A percentile compares a stretch with the other conserved stretches of the same genome.
Evolutionary conservation across 2,888 invertebrate species (phyloP).

Genomic region (Aporophyla nigra): DNA sequence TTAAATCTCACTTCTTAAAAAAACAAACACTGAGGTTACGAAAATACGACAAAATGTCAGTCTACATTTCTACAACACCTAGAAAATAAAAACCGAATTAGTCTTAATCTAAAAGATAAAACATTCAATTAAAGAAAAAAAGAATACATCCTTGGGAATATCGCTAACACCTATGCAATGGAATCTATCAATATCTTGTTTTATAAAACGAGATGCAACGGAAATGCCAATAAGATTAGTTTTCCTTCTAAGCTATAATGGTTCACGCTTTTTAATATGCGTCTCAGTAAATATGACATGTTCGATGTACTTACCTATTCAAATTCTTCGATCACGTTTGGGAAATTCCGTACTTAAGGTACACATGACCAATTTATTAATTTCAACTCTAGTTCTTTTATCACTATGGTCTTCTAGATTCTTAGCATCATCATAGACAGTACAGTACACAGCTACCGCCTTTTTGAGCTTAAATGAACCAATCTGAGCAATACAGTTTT

Average conservation of each 20-base stretch:
- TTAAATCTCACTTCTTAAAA: no score
- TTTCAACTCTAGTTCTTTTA: background rate
- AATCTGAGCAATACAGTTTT: background rate
- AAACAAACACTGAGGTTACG: no score
- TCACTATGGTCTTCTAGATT: background rate
- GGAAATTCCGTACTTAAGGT: background rate
- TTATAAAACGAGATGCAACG: conserved; percentile 23
- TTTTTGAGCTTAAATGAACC: background rate
- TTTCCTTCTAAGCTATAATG: conserved; percentile 14
- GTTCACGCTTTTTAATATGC: conserved; percentile 8
- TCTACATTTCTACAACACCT: background rate
- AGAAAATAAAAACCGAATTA: background rate
- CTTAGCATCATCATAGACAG: background rate
- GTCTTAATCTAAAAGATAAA: background rate
- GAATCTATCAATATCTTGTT: background rate
- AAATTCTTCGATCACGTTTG: background rate
- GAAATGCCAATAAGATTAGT: conserved; percentile 35
- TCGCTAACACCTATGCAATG: background rate
- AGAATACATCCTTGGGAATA: background rate
- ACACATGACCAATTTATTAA: background rate
- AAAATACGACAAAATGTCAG: no score
- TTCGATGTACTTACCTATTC: background rate
- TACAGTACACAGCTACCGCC: no score
- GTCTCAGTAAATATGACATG: conserved; percentile 7
- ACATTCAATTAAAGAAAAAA: background rate